A percentile compares a stretch with the other conserved stretches of the same genome.
phyloP scores from a whole-genome alignment of 2,888 invertebrate species.

The Rhaphigaster nebulosa region DNA sequence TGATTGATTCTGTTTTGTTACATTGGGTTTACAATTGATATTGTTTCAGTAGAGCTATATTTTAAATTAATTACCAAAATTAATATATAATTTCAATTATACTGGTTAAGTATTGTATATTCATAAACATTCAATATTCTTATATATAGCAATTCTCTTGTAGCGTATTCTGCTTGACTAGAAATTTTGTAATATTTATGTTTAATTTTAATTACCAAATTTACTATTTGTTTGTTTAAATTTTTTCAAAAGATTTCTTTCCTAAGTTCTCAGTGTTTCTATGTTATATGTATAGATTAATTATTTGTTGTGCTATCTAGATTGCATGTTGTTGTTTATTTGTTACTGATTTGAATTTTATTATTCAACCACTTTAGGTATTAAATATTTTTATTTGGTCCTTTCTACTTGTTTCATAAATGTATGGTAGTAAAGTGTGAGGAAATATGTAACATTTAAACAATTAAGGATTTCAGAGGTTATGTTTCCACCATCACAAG shows the following conservation, averaged over 20 bases:
- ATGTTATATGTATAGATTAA: slow-evolving; percentile 36
- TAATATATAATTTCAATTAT: not conserved
- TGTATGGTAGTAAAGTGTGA: not conserved
- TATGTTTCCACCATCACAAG: slow-evolving; percentile 22
- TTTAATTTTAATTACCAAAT: not conserved
- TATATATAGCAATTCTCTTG: not conserved
- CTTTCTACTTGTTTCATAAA: not conserved
- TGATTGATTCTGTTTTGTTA: no score
- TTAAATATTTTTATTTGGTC: not conserved
- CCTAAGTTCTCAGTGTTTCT: not conserved
- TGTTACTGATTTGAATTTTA: not conserved
- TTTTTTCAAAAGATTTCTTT: not conserved
- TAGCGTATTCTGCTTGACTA: not conserved
- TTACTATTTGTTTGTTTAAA: not conserved
- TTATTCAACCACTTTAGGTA: not conserved
- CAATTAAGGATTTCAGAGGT: not conserved
- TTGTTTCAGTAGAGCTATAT: no score
- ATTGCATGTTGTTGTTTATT: slow-evolving; percentile 35
- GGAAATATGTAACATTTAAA: not conserved
- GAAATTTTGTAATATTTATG: not conserved
- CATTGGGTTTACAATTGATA: no score
- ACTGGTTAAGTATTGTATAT: not conserved
- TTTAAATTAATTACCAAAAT: not conserved
- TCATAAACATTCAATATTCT: not conserved
- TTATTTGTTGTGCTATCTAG: slow-evolving; percentile 28